A percentile compares a stretch with the other conserved stretches of the same genome.
phyloP scores from a whole-genome alignment of 2,113 vertebrate species.

The Trematocara nigrifrons region DNA sequence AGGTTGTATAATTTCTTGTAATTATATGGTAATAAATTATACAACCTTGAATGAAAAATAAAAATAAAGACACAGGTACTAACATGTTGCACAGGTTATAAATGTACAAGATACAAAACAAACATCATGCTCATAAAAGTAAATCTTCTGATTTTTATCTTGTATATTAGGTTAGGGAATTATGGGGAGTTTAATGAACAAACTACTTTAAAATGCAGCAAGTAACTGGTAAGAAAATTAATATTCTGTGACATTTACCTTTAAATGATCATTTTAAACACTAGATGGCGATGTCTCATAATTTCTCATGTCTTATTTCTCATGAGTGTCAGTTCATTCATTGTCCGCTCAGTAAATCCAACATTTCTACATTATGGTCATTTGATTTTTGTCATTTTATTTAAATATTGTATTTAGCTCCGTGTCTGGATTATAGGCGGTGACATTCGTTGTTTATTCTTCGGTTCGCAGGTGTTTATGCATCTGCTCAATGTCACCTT shows the following conservation, averaged over 20 bases:
- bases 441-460: neutral
- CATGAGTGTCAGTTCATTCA: neutral
- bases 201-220: neutral
- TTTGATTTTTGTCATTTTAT: neutral
- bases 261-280: neutral
- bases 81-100: neutral
- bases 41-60: neutral
- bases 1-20: neutral
- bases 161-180: neutral
- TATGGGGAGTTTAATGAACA: neutral
- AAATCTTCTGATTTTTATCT: neutral
- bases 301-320: neutral
- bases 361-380: neutral
- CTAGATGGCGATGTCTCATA: slow-evolving; percentile 33
- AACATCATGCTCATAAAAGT: neutral
- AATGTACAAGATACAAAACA: neutral
- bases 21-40: neutral
- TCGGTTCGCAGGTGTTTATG: neutral
- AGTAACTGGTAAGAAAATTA: neutral
- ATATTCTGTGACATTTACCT: neutral
- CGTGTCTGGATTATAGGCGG: neutral
- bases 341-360: neutral
- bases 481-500: neutral
- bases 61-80: neutral
- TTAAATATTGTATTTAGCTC: neutral